Base-by-base conservation (phyloP, 2,888 invertebrate genomes). In the Oegoconia quadripuncta region DNA sequence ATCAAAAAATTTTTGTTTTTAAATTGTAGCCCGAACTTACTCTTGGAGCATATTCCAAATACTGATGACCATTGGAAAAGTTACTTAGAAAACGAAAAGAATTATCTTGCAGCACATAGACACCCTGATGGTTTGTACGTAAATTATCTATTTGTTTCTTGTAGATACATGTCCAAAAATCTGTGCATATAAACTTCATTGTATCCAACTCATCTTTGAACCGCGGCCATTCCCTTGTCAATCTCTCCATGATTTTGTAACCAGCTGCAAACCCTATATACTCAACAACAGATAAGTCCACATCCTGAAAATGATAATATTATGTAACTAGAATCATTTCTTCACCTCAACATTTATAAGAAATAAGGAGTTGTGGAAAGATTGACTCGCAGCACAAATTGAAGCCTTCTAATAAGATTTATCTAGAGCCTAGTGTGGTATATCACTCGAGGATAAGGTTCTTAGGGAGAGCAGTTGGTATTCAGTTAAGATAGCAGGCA, bases 61-160 rank as follows among this genome's bases (percentile, higher is more conserved):
- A 98, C 64, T 99, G 98, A 61, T 95, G 93, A 3, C 95, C 94
- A 57, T 91, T 93, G 2, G 97, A 96, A 54, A 99, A 92, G 63
- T 93, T 95, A 7, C 93, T 93, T 4, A 99, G 88, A 63, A 98
- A 95, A 41, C 96, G 90, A 76, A 99, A 99, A 39, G 93, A 92
- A 83, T 97, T 98, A 73, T 99, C 99, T 78, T 98, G 97, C 13
- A 99, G 88, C 7, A 99, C 98, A 86, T 99, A 99, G 35, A 98
- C 96, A 7, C 99, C 99, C 83, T 98, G 95, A 75, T 99, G 98
- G 79, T 99, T 99, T 15, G 99, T 99, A 50, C 97, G 87, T 34
- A 99, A 88, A 76, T 99, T 99, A 71, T 99, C 99, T 39, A 99
- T 97, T 87, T 98, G 99, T 74, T 99, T 99, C 64, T 97, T 98